Percentiles rank a stretch among this genome's conserved stretches.
phyloP scores from a whole-genome alignment of 2,113 vertebrate species.

The Etheostoma spectabile region DNA sequence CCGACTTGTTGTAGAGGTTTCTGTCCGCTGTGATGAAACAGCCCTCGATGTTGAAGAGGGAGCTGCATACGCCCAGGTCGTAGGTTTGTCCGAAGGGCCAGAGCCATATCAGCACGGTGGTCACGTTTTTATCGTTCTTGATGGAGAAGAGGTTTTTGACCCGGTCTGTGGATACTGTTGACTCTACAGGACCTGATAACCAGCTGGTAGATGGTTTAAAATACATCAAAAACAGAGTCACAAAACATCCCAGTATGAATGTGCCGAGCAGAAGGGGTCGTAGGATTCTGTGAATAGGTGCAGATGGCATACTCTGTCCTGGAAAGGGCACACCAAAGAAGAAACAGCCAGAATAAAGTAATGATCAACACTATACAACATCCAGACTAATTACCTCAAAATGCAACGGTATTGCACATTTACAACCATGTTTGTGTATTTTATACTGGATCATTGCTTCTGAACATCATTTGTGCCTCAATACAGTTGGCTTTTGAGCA shows the following conservation, averaged over 20 bases:
- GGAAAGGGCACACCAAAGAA: conserved; percentile 57
- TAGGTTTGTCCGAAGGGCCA: conserved; percentile 98
- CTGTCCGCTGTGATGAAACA: conserved; percentile 95
- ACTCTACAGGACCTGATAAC: conserved; percentile 92
- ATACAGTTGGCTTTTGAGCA: neutral
- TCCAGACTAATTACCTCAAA: neutral
- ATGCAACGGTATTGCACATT: neutral
- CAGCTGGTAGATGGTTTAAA: conserved; percentile 95
- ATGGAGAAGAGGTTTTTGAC: conserved; percentile 92
- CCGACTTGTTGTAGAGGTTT: conserved; percentile 91
- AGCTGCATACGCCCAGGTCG: conserved; percentile 90
- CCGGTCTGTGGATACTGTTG: conserved; percentile 89
- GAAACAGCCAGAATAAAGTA: conserved; percentile 8
- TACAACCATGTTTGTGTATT: neutral
- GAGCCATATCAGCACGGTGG: conserved; percentile 94
- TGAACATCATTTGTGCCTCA: conserved; percentile 4
- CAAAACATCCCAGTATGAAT: conserved; percentile 93
- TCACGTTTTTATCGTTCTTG: conserved; percentile 91
- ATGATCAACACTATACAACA: conserved; percentile 7
- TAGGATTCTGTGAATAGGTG: conserved; percentile 94
- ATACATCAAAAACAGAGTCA: conserved; percentile 96
- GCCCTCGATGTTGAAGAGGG: conserved; percentile 92
- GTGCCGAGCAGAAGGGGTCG: conserved; percentile 93
- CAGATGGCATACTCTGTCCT: conserved; percentile 96
- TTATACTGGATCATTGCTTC: neutral